Evolutionary conservation across 2,113 vertebrate species (phyloP), one percentile per base, ranked within the genome.

Genomic region (Thymallus thymallus): DNA sequence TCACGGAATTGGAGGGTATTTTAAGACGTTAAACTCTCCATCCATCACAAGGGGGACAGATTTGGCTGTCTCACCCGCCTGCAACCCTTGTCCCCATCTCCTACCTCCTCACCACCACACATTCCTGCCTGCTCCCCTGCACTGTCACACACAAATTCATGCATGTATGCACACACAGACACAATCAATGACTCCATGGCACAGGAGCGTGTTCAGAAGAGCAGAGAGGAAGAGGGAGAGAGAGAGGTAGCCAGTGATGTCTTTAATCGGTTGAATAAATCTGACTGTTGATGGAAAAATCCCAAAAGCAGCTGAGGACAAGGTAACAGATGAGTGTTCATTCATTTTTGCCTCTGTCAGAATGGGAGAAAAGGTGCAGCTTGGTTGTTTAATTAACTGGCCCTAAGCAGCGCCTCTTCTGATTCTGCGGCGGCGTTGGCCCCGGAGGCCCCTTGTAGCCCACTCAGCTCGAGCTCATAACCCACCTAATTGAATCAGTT

Each of bases 401-500:
- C 35, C 9, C 35, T 41, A 7, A 41, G 35, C 9, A 41, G 35
- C 9, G 14, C 16, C 48, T 51, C 16, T 51, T 51, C 48, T 51
- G 16, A 13, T 18, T 18, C 4, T 18, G 14, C 14, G 16, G 16
- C 4, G 4, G 14, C 48, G 3, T 51, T 51, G 14, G 48, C 48
- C 48, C 14, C 16, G 3, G 13, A 16, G 48, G 76, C 77, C 4
- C 76, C 70, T 26, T 61, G 23, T 24, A 61, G 58, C 24, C 61
- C 61, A 4, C 24, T 29, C 24, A 63, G 13, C 13, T 29, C 61
- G 60, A 80, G 82, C 86, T 88, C 85, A 85, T 87, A 89, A 86
- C 78, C 62, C 13, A 73, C 79, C 73, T 90, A 89, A 92, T 88
- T 89, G 80, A 92, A 91, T 88, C 88, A 75, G 74, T 88, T 85